phyloP scores from a whole-genome alignment of 2,797 vertebrate genomes.

The Gymnothorax javanicus region DNA sequence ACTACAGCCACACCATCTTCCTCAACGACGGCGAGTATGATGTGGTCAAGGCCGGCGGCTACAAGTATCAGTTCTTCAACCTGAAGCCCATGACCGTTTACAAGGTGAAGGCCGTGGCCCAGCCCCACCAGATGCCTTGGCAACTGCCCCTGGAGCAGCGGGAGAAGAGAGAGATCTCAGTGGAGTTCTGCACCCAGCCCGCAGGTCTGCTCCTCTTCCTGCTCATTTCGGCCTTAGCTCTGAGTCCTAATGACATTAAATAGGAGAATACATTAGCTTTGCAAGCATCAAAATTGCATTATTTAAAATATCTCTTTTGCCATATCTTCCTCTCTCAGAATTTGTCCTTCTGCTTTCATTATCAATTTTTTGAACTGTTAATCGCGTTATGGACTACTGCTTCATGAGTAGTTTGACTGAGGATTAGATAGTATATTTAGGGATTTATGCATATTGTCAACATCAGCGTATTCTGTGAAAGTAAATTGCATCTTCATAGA shows the following conservation, averaged over 20 bases:
- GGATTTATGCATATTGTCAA: neutral
- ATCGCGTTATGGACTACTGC: neutral
- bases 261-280: neutral
- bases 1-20: slow-evolving; percentile 95
- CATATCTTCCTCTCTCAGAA: neutral
- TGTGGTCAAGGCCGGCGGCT: slow-evolving; percentile 86
- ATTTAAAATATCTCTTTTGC: neutral
- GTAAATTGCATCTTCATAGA: neutral
- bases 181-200: slow-evolving; percentile 93
- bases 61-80: slow-evolving; percentile 91
- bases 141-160: slow-evolving; percentile 93
- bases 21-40: slow-evolving; percentile 92
- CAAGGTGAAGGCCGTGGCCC: slow-evolving; percentile 90
- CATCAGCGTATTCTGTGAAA: neutral
- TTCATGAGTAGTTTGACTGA: neutral
- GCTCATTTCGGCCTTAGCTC: neutral
- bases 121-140: slow-evolving; percentile 98
- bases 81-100: slow-evolving; percentile 89
- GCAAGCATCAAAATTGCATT: neutral
- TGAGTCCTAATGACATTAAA: neutral
- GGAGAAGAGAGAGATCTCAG: slow-evolving; percentile 89
- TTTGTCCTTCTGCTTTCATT: neutral
- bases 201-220: slow-evolving; percentile 77
- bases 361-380: neutral
- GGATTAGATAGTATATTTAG: neutral